Percentiles rank a stretch among this genome's conserved stretches.
These are phyloP conservation scores for Heteromyza rotundicornis DNA, from an alignment of 2,888 invertebrate species.

Conservation along the genomic window DNA sequence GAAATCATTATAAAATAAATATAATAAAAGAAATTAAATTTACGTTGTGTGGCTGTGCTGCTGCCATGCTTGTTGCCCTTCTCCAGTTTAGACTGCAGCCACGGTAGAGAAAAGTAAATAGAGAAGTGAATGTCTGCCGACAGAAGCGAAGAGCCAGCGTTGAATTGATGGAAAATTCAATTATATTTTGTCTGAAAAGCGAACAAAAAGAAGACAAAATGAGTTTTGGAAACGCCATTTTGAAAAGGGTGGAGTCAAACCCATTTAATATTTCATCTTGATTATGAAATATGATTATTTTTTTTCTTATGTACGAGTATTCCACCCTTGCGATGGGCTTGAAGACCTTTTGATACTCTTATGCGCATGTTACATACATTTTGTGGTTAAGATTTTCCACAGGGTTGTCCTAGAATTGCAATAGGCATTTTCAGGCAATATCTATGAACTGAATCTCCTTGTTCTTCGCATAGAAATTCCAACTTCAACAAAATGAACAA, in stretches of 20 bases:
- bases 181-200: not conserved
- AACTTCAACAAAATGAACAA: too few species aligned
- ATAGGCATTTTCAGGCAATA: not conserved
- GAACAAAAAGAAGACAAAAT: too few species aligned
- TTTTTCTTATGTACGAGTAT: not conserved
- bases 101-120: too few species aligned
- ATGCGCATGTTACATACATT: slow-evolving; percentile 11
- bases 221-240: slow-evolving; percentile 16
- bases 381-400: not conserved
- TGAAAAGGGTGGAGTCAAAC: too few species aligned
- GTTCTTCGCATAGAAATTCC: too few species aligned
- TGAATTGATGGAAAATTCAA: not conserved
- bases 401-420: not conserved
- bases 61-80: slow-evolving; percentile 31
- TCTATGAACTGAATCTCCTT: not conserved
- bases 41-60: slow-evolving; percentile 16
- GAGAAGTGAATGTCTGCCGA: too few species aligned
- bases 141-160: too few species aligned
- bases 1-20: slow-evolving; percentile 9
- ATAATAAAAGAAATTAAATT: slow-evolving; percentile 20
- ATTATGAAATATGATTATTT: slow-evolving; percentile 20
- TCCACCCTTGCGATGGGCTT: slow-evolving; percentile 11
- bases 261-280: not conserved
- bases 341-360: not conserved
- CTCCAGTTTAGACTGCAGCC: not conserved